Evolutionary conservation across 2,797 vertebrate species (phyloP).

Genomic region (Takifugu ocellatus): DNA sequence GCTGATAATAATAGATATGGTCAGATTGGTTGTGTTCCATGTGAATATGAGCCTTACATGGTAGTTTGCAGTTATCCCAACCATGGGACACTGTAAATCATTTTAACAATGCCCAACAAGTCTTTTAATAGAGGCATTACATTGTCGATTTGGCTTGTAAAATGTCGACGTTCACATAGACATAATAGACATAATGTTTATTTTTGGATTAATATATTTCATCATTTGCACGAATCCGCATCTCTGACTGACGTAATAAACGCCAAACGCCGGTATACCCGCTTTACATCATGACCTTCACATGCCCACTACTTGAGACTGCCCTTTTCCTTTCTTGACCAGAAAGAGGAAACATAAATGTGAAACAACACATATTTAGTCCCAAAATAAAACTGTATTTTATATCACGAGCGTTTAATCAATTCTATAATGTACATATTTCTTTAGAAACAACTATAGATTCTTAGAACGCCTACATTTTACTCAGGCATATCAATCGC

Average conservation of each 20-base stretch:
- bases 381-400: accelerated
- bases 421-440: neutral
- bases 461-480: neutral
- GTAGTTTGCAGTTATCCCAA: no score
- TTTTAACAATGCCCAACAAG: no score
- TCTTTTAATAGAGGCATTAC: no score
- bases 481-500: neutral
- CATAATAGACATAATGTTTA: no score
- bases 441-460: no score
- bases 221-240: neutral
- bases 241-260: conserved; percentile 54
- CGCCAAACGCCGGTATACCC: conserved; percentile 25
- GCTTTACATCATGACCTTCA: conserved; percentile 74
- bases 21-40: no score
- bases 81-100: no score
- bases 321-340: conserved; percentile 16
- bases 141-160: no score
- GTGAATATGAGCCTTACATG: no score
- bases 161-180: no score
- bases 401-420: accelerated
- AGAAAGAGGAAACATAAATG: neutral
- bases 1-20: no score
- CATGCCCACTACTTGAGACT: conserved; percentile 31
- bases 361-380: neutral
- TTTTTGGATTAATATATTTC: no score